Percentiles rank a stretch among this genome's conserved stretches.
phyloP scores from a whole-genome alignment of 92 coral and sea anemone genomes.

The Bergia sp. region DNA sequence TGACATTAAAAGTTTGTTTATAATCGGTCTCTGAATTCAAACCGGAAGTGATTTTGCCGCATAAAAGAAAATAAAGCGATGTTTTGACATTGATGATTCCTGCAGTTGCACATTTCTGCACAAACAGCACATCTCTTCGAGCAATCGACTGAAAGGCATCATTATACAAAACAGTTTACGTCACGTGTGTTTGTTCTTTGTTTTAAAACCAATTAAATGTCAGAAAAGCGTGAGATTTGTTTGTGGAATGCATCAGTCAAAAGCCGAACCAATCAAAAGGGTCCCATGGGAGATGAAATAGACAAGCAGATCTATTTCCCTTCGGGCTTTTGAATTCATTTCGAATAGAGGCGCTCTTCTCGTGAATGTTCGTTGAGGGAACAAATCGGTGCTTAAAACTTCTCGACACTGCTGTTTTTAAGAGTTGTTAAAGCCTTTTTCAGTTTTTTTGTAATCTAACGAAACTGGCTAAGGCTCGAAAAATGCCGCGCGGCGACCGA shows the following conservation, averaged over 20 bases:
- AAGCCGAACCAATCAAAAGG: slow-evolving; percentile 70
- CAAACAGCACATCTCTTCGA: neutral
- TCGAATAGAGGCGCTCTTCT: slow-evolving; percentile 30
- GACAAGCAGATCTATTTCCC: slow-evolving; percentile 36
- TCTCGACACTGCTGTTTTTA: slow-evolving; percentile 3
- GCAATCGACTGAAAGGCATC: neutral
- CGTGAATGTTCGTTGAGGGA: slow-evolving; percentile 26
- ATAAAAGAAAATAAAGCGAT: neutral
- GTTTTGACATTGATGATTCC: neutral
- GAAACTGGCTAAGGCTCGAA: slow-evolving; percentile 20
- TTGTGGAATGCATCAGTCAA: slow-evolving; percentile 28
- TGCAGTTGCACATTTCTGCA: neutral
- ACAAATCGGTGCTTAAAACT: neutral
- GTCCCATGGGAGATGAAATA: slow-evolving; percentile 67
- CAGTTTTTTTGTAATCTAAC: neutral
- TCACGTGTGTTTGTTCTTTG: slow-evolving; percentile 29
- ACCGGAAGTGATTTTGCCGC: slow-evolving; percentile 25
- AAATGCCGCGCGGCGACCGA: slow-evolving; percentile 79
- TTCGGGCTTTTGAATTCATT: slow-evolving; percentile 38
- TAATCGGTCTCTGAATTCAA: neutral
- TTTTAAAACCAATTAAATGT: slow-evolving; percentile 27
- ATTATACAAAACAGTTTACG: neutral
- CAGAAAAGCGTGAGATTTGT: slow-evolving; percentile 12
- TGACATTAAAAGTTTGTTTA: neutral
- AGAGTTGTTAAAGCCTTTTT: slow-evolving; percentile 3